A percentile compares a stretch with the other conserved stretches of the same genome.
These are phyloP conservation scores for Actias luna DNA, from an alignment of 2,888 invertebrate genomes.

Conservation along the genomic window DNA sequence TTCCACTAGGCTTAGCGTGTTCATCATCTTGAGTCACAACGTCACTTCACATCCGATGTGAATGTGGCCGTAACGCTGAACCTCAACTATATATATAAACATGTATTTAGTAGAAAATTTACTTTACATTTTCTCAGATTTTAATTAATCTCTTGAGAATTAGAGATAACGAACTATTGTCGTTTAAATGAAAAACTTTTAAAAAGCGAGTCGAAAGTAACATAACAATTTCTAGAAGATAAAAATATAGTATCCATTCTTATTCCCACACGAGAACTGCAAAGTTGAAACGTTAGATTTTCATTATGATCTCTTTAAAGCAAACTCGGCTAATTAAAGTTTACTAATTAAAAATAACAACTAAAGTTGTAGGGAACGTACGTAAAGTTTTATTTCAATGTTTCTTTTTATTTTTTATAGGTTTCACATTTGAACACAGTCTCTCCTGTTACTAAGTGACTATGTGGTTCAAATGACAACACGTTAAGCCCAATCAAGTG, in stretches of 20 bases:
- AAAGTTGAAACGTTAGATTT: neutral
- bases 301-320: neutral
- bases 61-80: too few relatives aligned
- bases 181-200: conserved; percentile 12
- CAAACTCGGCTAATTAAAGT: neutral
- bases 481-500: too few relatives aligned
- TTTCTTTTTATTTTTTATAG: too few relatives aligned
- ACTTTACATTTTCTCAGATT: neutral
- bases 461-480: too few relatives aligned
- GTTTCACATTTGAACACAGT: too few relatives aligned
- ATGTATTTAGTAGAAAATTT: neutral
- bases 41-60: too few relatives aligned
- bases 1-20: too few relatives aligned
- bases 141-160: neutral
- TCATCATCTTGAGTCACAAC: too few relatives aligned
- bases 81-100: too few relatives aligned
- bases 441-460: too few relatives aligned
- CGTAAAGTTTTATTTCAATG: neutral
- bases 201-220: neutral
- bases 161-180: neutral
- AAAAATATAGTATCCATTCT: neutral
- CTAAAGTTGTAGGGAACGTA: neutral
- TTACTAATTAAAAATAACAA: neutral
- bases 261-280: neutral
- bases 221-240: neutral